Percentiles rank a stretch among this genome's conserved stretches.
Evolutionary conservation across 2,113 vertebrate genomes (phyloP).

Genomic region (Trogon surrucura): DNA sequence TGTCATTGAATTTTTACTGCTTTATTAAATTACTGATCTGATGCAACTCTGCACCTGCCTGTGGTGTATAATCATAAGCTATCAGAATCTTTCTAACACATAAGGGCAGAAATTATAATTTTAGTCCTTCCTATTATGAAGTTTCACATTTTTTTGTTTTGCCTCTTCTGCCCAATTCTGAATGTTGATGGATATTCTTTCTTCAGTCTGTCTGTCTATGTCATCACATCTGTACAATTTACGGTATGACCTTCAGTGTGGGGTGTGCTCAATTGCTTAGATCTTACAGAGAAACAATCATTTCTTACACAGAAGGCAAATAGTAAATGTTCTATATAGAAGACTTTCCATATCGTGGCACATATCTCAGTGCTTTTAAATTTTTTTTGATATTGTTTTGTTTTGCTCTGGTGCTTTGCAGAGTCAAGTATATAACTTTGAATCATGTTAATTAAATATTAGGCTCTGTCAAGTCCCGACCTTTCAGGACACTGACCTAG

Average conservation of each 20-base stretch:
- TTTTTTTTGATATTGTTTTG: neutral
- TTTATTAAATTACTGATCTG: constrained; percentile 60
- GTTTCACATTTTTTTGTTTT: neutral
- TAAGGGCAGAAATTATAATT: neutral
- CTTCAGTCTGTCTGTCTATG: neutral
- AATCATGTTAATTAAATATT: neutral
- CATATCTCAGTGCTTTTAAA: neutral
- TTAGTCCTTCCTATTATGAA: neutral
- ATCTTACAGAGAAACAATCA: neutral
- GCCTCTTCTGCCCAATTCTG: neutral
- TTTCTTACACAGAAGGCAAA: neutral
- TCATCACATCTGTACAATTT: neutral
- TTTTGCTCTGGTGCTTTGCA: neutral
- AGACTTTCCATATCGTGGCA: neutral
- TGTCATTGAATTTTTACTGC: constrained; percentile 46
- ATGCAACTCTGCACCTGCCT: constrained; percentile 3
- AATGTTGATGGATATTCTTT: neutral
- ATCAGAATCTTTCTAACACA: neutral
- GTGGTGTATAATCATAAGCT: neutral
- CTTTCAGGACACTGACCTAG: no score
- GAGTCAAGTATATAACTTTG: neutral
- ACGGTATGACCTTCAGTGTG: neutral
- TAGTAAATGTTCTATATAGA: neutral
- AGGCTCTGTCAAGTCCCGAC: neutral
- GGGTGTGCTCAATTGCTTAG: neutral